A percentile compares a stretch with the other conserved stretches of the same genome.
phyloP scores from a whole-genome alignment of 2,113 vertebrate genomes.

The Atherinomorus stipes region DNA sequence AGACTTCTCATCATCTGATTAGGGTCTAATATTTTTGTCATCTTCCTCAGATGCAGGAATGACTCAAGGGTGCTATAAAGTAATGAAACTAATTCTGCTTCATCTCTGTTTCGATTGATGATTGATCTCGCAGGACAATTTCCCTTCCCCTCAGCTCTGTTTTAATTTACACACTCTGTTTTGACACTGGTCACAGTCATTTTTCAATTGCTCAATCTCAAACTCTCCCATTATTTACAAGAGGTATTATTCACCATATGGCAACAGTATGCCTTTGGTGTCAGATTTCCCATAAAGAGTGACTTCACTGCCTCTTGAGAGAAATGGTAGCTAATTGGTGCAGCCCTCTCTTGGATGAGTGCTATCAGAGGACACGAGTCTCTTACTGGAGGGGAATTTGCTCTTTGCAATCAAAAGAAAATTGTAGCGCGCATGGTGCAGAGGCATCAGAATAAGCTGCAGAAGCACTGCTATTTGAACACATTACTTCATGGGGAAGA shows the following conservation, averaged over 20 bases:
- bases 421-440: conserved; percentile 79
- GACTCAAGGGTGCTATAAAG: conserved; percentile 58
- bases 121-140: conserved; percentile 48
- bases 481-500: conserved; percentile 50
- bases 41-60: conserved; percentile 36
- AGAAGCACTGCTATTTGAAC: conserved; percentile 53
- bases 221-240: conserved; percentile 74
- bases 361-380: conserved; percentile 87
- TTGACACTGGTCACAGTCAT: conserved; percentile 53
- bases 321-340: conserved; percentile 80
- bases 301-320: conserved; percentile 75
- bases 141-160: conserved; percentile 37
- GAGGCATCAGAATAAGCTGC: conserved; percentile 78
- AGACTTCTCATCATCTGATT: conserved; percentile 49
- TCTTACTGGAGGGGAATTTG: conserved; percentile 76
- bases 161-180: conserved; percentile 60
- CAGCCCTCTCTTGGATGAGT: conserved; percentile 78
- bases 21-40: conserved; percentile 65
- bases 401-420: conserved; percentile 89
- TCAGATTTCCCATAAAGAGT: conserved; percentile 77
- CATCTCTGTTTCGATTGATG: conserved; percentile 53
- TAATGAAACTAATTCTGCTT: conserved; percentile 59
- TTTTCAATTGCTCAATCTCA: conserved; percentile 63
- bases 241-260: conserved; percentile 74
- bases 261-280: conserved; percentile 70